A percentile compares a stretch with the other conserved stretches of the same genome.
These are phyloP conservation scores for Dromas ardeola DNA, from an alignment of 2,113 vertebrate genomes.

Conservation along the genomic window DNA sequence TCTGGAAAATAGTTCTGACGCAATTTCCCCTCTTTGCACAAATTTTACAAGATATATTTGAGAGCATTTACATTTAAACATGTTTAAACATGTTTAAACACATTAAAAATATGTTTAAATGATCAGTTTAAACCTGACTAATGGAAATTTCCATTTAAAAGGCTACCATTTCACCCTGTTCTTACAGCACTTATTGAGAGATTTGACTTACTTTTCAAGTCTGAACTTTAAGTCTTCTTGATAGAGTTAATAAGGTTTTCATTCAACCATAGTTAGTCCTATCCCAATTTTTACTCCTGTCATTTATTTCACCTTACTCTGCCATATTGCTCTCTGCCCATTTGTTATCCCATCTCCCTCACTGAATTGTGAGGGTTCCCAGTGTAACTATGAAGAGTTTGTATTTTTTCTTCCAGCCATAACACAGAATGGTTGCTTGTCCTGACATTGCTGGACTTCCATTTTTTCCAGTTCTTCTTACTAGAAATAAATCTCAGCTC, in stretches of 20 bases:
- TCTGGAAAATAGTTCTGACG: background rate
- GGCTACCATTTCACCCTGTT: background rate
- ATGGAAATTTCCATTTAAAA: background rate
- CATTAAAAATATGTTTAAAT: too few species aligned
- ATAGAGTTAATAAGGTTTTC: background rate
- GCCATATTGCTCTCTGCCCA: background rate
- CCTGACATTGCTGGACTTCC: background rate
- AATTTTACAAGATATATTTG: background rate
- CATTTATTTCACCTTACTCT: background rate
- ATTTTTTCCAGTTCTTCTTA: background rate
- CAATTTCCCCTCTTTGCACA: background rate
- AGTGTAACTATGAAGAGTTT: background rate
- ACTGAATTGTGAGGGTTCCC: background rate
- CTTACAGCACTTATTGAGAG: background rate
- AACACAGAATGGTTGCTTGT: background rate
- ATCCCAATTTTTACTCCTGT: background rate
- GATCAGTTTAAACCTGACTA: background rate
- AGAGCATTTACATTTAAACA: background rate
- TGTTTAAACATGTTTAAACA: background rate
- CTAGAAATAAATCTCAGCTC: background rate
- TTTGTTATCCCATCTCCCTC: background rate
- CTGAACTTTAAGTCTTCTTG: background rate
- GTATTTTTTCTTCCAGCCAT: background rate
- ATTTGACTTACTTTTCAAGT: background rate
- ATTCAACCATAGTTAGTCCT: background rate